phyloP scores from a whole-genome alignment of 2,113 vertebrate genomes.

The Corapipo altera region DNA sequence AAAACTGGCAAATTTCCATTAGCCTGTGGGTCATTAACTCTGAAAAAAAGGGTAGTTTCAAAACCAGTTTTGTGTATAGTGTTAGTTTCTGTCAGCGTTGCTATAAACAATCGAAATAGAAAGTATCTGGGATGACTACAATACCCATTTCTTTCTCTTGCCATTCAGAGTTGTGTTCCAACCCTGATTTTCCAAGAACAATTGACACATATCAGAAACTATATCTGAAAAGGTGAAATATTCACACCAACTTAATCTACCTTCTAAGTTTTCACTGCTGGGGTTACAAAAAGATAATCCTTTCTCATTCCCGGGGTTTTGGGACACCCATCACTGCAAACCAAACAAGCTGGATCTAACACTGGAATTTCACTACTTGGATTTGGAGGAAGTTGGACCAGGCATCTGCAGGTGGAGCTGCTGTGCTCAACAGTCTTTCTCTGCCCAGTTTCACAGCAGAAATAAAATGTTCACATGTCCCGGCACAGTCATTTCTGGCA shows the following conservation, averaged over 20 bases:
- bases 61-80: conserved; percentile 51
- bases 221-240: not conserved
- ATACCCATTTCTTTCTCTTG: conserved; percentile 35
- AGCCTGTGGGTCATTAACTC: conserved; percentile 63
- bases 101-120: conserved; percentile 63
- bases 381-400: not conserved
- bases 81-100: conserved; percentile 53
- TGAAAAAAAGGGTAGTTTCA: conserved; percentile 60
- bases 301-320: fast-evolving
- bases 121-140: conserved; percentile 54
- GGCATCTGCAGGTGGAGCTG: not conserved
- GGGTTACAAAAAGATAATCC: not conserved
- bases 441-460: not conserved
- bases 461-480: not conserved
- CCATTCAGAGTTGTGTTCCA: conserved; percentile 25
- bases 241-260: not conserved
- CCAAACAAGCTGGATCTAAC: not conserved
- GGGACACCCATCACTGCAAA: not conserved
- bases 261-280: not conserved
- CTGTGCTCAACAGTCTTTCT: not conserved
- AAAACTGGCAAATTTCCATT: conserved; percentile 61
- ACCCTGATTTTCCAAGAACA: not conserved
- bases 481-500: not conserved
- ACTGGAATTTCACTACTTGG: not conserved
- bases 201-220: not conserved